Percentiles rank a stretch among this genome's conserved stretches.
Conservation (phyloP, 1,140 invertebrate genomes). For the Nebria ingens region DNA sequence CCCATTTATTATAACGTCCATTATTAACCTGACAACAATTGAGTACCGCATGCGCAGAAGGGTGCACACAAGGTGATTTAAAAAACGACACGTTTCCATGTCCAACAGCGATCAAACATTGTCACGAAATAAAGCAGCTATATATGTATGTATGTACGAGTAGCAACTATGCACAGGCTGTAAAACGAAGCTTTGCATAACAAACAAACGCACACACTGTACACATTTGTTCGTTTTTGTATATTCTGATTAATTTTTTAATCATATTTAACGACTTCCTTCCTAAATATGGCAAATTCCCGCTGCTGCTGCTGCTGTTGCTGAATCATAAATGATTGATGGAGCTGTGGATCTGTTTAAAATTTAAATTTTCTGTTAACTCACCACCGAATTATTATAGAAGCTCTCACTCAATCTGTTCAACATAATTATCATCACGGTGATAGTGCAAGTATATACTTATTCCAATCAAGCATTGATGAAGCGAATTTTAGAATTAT, state of each 20-base stretch:
- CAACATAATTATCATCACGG: background rate
- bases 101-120: background rate
- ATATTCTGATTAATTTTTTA: conserved; percentile 3
- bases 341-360: background rate
- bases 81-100: background rate
- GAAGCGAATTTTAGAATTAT: too few species aligned
- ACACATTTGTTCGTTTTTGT: background rate
- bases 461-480: too few species aligned
- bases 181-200: background rate
- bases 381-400: conserved; percentile 2
- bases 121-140: too few species aligned
- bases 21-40: too few species aligned
- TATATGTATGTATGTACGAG: too few species aligned
- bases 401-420: background rate
- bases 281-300: conserved; percentile 9
- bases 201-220: background rate
- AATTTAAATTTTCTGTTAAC: conserved; percentile 9
- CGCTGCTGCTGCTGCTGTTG: too few species aligned
- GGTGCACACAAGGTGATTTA: background rate
- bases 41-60: background rate
- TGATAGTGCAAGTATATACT: conserved; percentile 3
- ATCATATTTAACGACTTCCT: conserved; percentile 7
- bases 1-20: too few species aligned
- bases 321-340: background rate
- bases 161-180: too few species aligned